phyloP scores from a whole-genome alignment of 2,797 vertebrate genomes.

The Alectoris magna region DNA sequence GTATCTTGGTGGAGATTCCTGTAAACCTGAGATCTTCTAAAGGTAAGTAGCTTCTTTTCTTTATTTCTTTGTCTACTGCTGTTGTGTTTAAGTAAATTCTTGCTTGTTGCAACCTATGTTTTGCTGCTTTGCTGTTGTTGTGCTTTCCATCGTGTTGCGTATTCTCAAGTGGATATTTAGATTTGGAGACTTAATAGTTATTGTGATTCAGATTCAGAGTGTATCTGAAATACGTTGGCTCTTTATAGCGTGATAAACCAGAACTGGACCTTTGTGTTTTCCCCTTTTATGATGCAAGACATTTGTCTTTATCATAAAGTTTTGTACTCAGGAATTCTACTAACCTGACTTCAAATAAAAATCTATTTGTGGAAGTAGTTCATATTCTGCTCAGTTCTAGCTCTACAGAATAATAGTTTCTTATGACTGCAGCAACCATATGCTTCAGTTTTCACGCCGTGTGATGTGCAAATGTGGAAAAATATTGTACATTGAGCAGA shows the following conservation, averaged over 20 bases:
- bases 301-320: not conserved
- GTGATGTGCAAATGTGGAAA: not conserved
- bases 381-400: not conserved
- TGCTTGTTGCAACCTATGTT: too few relatives aligned
- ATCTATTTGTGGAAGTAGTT: not conserved
- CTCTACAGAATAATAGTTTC: not conserved
- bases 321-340: conserved; percentile 10
- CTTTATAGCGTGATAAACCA: not conserved
- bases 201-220: not conserved
- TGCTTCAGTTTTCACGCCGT: not conserved
- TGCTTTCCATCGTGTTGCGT: too few relatives aligned
- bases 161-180: not conserved
- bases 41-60: too few relatives aligned
- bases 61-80: too few relatives aligned
- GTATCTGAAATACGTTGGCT: not conserved
- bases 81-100: too few relatives aligned
- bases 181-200: not conserved
- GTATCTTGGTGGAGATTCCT: too few relatives aligned
- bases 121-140: too few relatives aligned
- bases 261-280: not conserved
- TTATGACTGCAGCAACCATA: not conserved
- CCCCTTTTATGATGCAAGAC: not conserved
- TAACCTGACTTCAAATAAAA: not conserved
- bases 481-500: not conserved
- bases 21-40: too few relatives aligned